Evolutionary conservation across 2,797 vertebrate genomes (phyloP).

Genomic region (Phrynocephalus guinanensis): DNA sequence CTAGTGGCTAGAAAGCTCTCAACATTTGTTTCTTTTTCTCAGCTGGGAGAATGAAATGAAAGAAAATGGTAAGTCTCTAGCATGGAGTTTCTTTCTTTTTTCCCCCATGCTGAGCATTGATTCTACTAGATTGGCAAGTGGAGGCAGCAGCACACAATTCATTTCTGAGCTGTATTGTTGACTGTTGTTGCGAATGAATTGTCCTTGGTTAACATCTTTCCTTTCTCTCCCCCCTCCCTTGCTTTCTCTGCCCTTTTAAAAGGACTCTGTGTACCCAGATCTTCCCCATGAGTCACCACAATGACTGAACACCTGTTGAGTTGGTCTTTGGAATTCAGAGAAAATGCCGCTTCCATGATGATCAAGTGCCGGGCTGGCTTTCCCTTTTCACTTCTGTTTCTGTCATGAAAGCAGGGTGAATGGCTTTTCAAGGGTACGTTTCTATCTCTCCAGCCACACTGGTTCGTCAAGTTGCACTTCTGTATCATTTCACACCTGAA

Average conservation of each 20-base stretch:
- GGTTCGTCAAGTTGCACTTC: constrained; percentile 1
- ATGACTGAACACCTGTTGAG: background rate
- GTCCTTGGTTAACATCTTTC: background rate
- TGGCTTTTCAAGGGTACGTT: background rate
- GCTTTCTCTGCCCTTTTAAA: background rate
- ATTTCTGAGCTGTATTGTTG: background rate
- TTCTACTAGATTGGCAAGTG: background rate
- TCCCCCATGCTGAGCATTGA: background rate
- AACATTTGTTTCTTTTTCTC: too few species aligned
- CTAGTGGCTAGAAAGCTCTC: too few species aligned
- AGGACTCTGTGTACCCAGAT: background rate
- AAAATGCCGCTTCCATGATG: constrained; percentile 43
- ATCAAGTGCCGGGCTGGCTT: background rate
- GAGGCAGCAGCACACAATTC: background rate
- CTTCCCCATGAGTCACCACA: background rate
- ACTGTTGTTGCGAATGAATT: background rate
- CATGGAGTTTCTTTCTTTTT: too few species aligned
- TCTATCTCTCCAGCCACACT: constrained; percentile 28
- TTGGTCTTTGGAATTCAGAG: constrained; percentile 48
- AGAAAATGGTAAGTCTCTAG: too few species aligned
- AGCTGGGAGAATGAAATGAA: too few species aligned
- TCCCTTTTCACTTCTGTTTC: background rate
- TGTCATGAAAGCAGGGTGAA: background rate
- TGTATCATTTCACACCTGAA: background rate
- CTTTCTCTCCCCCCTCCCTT: background rate